Evolutionary conservation across 2,113 vertebrate species (phyloP), one percentile per base, ranked within the genome.

Genomic region (Pterocles burchelli): DNA sequence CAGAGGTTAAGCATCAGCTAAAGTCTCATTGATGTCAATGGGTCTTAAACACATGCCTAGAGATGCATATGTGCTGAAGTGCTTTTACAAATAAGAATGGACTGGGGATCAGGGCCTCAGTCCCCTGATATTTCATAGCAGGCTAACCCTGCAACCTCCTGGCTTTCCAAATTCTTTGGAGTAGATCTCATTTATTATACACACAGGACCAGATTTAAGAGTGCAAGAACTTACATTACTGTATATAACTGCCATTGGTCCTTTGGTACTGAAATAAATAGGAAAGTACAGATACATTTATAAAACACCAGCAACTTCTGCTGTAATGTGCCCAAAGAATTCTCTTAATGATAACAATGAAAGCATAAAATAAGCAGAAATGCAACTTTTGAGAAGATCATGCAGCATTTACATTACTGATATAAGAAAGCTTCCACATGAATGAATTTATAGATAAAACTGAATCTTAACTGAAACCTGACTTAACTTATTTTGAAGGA

Each of bases 131-230:
- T 90, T 96, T 89, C 85, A 78, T 78, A 92, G 96, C 95, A 96
- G 70, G 92, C 95, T 97, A 97, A 96, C 96, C 93, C 93, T 79
- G 70, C 83, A 96, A 93, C 92, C 96, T 96, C 86, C 95, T 79
- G 92, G 96, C 90, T 97, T 96, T 97, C 93, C 95, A 96, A 95
- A 95, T 96, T 93, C 94, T 96, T 97, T 73, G 0, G 90, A 96
- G 90, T 96, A 88, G 95, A 96, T 94, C 96, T 97, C 96, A 96
- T 97, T 97, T 97, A 95, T 92, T 96, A 89, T 51, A 95, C 93
- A 93, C 95, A 51, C 28, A 93, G 96, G 93, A 92, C 88, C 73
- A 85, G 90, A 87, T 76, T 92, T 72, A 78, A 94, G 92, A 5
- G 3, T 82, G 61, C 94, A 93, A 94, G 90, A 94, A 94, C 91